phyloP scores from a whole-genome alignment of 2,888 invertebrate genomes.

The Myopa testacea region DNA sequence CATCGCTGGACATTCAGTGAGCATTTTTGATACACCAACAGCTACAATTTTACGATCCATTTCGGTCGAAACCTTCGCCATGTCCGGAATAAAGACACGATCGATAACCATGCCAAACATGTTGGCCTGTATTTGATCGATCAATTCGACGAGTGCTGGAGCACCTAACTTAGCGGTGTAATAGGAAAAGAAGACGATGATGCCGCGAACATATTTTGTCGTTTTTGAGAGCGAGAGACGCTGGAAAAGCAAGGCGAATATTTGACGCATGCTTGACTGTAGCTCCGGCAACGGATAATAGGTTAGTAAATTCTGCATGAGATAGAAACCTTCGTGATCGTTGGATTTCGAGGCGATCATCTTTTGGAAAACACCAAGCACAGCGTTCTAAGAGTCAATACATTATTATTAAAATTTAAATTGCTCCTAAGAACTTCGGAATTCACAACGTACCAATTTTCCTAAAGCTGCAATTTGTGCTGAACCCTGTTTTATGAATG shows the following conservation, averaged over 20 bases:
- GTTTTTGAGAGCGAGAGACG: slow-evolving; percentile 93
- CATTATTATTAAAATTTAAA: neutral
- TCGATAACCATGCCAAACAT: slow-evolving; percentile 98
- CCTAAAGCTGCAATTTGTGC: slow-evolving; percentile 76
- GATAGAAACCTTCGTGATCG: slow-evolving; percentile 95
- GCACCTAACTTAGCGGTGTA: slow-evolving; percentile 87
- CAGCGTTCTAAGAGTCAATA: slow-evolving; percentile 74
- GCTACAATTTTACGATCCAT: slow-evolving; percentile 91
- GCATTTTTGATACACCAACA: slow-evolving; percentile 86
- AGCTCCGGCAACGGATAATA: slow-evolving; percentile 83
- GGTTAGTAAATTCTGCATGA: slow-evolving; percentile 87
- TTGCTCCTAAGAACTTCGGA: neutral
- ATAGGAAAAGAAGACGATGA: slow-evolving; percentile 91
- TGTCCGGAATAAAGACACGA: slow-evolving; percentile 85
- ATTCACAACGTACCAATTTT: slow-evolving; percentile 73
- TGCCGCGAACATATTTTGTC: slow-evolving; percentile 90
- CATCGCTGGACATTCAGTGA: slow-evolving; percentile 81
- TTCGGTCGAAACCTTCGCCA: slow-evolving; percentile 86
- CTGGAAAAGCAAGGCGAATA: slow-evolving; percentile 93
- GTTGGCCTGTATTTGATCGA: slow-evolving; percentile 88
- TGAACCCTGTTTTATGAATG: slow-evolving; percentile 82
- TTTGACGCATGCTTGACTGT: slow-evolving; percentile 83
- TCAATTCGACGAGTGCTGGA: slow-evolving; percentile 77
- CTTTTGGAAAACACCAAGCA: slow-evolving; percentile 96
- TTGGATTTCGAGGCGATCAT: slow-evolving; percentile 93